Base-by-base conservation (phyloP, 92 coral and sea anemone genomes). In the Phenganax marumi region DNA sequence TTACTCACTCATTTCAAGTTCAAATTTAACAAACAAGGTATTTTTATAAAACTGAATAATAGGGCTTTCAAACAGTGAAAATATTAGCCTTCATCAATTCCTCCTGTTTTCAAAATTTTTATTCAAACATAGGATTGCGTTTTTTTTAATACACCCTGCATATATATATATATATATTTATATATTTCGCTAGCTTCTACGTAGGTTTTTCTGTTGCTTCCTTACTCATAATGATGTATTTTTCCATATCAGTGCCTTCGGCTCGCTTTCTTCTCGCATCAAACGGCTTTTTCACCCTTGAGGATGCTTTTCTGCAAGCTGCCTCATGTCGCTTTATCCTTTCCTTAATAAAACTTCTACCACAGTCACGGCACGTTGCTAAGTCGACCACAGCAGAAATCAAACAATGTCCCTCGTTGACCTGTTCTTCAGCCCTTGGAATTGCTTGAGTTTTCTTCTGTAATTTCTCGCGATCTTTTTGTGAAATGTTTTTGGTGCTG, bases 281-380 rank as follows among this genome's bases (percentile, higher is more conserved):
- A 87, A 91, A 96, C 53, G 84, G 89, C 71, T 96, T 96, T 55
- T 97, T 90, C 83, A 89, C 92, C 56, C 87, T 81, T 75, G 79
- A 81, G 16, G 93, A 74, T 74, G 77, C 85, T 81, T 96, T 91
- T 55, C 53, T 68, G 51, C 99, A 96, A 16, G 91, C 93, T 69
- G 91, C 89, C 79, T 89, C 88, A 87, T 96, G 99, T 56, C 84
- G 89, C 47, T 87, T 88, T 23, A 96, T 83, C 72, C 99, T 79
- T 13, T 96, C 97, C 11, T 85, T 69, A 47, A 93, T 91, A 92
- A 96, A 96, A 24, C 90, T 89, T 21, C 99, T 91, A 3, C 99
- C 99, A 83, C 99, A 96, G 24, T 92, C 85, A 13, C 92, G 85
- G 71, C 99, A 96, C 0, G 93, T 91, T 19, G 76, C 50, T 18